phyloP scores from a whole-genome alignment of 2,113 vertebrate genomes.

The Siphamia tubifer region DNA sequence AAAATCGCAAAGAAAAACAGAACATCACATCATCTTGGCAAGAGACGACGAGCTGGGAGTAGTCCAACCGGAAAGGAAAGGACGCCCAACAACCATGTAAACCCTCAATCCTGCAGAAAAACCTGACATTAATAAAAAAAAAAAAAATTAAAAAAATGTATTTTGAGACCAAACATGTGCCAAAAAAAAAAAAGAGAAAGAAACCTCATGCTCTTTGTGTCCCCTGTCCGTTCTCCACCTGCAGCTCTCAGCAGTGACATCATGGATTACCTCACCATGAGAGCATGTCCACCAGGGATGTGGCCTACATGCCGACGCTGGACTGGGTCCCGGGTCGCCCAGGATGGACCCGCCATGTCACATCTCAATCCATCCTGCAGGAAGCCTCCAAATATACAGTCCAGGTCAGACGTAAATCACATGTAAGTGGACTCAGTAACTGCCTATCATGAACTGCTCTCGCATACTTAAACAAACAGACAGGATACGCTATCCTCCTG shows the following conservation, averaged over 20 bases:
- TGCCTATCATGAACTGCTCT: conserved; percentile 40
- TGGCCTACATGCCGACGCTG: conserved; percentile 66
- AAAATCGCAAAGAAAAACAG: conserved; percentile 40
- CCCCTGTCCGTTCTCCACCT: conserved; percentile 68
- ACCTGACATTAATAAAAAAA: conserved; percentile 39
- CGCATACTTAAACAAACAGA: conserved; percentile 35
- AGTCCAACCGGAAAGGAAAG: conserved; percentile 33
- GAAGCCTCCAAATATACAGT: conserved; percentile 9
- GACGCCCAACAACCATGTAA: conserved; percentile 51
- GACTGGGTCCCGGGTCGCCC: conserved; percentile 36
- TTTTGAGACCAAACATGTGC: conserved; percentile 55
- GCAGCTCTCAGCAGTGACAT: conserved; percentile 65
- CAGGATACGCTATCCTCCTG: conserved; percentile 33
- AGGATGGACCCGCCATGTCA: conserved; percentile 36
- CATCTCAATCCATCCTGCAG: conserved; percentile 27
- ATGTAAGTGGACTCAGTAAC: conserved; percentile 24
- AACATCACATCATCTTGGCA: conserved; percentile 41
- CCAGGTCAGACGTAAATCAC: conserved; percentile 37
- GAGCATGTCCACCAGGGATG: conserved; percentile 66
- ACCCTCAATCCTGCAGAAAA: conserved; percentile 15
- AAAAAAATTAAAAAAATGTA: too few relatives aligned
- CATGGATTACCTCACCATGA: conserved; percentile 72
- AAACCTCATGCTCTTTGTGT: conserved; percentile 15
- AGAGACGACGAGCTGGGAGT: conserved; percentile 10
- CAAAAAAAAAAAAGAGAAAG: conserved; percentile 21